Conservation (phyloP, 2,797 vertebrate species). For the Etheostoma nigrum region DNA sequence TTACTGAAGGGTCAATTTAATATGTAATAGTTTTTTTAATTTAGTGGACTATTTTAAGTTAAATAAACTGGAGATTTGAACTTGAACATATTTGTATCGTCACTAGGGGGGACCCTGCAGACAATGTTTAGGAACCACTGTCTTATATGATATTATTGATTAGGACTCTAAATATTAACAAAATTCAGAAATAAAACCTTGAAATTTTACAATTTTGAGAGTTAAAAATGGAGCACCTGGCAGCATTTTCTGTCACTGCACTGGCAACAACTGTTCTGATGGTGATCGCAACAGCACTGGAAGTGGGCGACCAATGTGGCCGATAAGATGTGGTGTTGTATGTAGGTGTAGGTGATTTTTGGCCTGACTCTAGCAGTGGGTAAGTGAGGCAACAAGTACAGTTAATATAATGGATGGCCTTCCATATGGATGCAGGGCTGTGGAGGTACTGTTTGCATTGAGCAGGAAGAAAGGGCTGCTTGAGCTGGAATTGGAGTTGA, state of each 20-base stretch:
- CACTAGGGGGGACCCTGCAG: no score
- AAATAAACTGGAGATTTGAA: no score
- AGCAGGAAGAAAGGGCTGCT: constrained; percentile 76
- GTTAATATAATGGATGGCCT: constrained; percentile 74
- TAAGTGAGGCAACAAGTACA: constrained; percentile 75
- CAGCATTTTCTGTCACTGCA: constrained; percentile 34
- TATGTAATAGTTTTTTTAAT: background rate
- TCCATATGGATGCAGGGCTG: constrained; percentile 57
- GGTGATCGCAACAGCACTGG: constrained; percentile 36
- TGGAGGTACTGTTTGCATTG: constrained; percentile 82
- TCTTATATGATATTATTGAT: background rate
- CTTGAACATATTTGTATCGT: background rate
- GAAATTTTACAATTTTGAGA: constrained; percentile 42
- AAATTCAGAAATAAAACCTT: constrained; percentile 11
- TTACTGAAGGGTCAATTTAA: background rate
- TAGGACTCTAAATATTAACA: constrained; percentile 20
- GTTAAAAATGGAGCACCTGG: constrained; percentile 50
- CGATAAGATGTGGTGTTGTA: constrained; percentile 55
- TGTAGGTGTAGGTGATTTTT: constrained; percentile 20
- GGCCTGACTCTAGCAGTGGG: constrained; percentile 68
- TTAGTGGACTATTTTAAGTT: no score
- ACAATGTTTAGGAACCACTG: no score
- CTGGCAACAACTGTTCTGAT: constrained; percentile 54
- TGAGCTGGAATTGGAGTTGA: constrained; percentile 73
- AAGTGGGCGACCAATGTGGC: constrained; percentile 77